Evolutionary conservation across 2,113 vertebrate species (phyloP).

Genomic region (Dissostichus mawsoni): DNA sequence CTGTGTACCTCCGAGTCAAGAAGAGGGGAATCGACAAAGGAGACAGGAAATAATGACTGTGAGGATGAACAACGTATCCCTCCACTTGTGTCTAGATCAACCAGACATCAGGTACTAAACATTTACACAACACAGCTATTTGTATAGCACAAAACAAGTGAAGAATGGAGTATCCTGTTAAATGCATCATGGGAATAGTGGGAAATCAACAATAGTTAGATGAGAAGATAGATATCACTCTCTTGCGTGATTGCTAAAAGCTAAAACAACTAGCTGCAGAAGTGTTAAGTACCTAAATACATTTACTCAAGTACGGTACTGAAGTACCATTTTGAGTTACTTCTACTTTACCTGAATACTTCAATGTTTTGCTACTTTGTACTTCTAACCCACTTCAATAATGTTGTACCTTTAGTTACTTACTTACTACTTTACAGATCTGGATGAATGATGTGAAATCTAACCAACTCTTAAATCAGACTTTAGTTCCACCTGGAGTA

Average conservation of each 20-base stretch:
- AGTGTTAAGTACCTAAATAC: no score
- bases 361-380: no score
- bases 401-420: no score
- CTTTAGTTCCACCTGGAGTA: no score
- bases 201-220: neutral
- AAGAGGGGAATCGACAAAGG: neutral
- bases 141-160: neutral
- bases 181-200: neutral
- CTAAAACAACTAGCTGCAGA: no score
- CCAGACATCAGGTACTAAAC: slow-evolving; percentile 69
- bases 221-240: neutral
- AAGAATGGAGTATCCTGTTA: neutral
- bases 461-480: no score
- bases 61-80: slow-evolving; percentile 55
- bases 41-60: slow-evolving; percentile 41
- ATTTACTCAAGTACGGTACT: no score
- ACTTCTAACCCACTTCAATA: no score
- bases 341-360: no score
- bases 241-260: neutral
- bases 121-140: neutral
- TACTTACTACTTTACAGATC: no score
- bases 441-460: no score
- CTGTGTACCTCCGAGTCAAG: slow-evolving; percentile 66
- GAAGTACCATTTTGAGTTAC: no score
- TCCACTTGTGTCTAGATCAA: slow-evolving; percentile 58